phyloP scores from a whole-genome alignment of 1,140 invertebrate species.

The Lepidurus apus region DNA sequence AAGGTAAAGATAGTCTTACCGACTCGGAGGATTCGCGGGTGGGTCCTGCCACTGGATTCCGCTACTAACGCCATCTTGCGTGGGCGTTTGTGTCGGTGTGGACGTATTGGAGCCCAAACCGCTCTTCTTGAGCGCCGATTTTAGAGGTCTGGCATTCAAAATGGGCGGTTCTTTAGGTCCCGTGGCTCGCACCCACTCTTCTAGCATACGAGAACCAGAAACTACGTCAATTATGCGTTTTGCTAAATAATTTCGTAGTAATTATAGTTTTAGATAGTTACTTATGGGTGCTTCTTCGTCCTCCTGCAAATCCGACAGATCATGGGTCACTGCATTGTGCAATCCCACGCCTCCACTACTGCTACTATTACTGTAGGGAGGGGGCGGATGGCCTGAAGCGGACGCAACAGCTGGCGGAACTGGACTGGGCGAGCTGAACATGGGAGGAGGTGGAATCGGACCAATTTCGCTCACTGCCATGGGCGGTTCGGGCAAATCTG shows the following conservation, averaged over 20 bases:
- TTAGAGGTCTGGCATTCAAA: slow-evolving; percentile 80
- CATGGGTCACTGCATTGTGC: slow-evolving; percentile 40
- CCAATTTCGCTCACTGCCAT: slow-evolving; percentile 87
- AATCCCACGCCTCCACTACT: slow-evolving; percentile 40
- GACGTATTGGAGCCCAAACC: slow-evolving; percentile 50
- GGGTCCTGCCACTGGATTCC: slow-evolving; percentile 49
- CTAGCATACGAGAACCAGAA: slow-evolving; percentile 44
- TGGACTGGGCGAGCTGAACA: slow-evolving; percentile 86
- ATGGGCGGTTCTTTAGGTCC: slow-evolving; percentile 54
- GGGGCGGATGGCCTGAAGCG: slow-evolving; percentile 22
- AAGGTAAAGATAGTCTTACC: slow-evolving; percentile 27
- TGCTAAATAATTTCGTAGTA: neutral
- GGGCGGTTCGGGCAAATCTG: slow-evolving; percentile 80
- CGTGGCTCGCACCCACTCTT: slow-evolving; percentile 84
- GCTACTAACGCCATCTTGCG: slow-evolving; percentile 54
- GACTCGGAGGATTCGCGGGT: slow-evolving; percentile 26
- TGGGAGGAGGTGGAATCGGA: slow-evolving; percentile 87
- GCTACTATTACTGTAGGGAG: slow-evolving; percentile 33
- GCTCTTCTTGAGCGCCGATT: slow-evolving; percentile 86
- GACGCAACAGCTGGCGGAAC: slow-evolving; percentile 43
- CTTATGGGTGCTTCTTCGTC: slow-evolving; percentile 45
- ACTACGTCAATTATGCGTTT: neutral
- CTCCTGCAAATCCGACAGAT: slow-evolving; percentile 56
- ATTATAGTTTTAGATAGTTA: neutral
- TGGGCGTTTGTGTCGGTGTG: slow-evolving; percentile 61